Evolutionary conservation across 1,140 invertebrate species (phyloP).

Genomic region (Bursaphelenchus mucronatus): DNA sequence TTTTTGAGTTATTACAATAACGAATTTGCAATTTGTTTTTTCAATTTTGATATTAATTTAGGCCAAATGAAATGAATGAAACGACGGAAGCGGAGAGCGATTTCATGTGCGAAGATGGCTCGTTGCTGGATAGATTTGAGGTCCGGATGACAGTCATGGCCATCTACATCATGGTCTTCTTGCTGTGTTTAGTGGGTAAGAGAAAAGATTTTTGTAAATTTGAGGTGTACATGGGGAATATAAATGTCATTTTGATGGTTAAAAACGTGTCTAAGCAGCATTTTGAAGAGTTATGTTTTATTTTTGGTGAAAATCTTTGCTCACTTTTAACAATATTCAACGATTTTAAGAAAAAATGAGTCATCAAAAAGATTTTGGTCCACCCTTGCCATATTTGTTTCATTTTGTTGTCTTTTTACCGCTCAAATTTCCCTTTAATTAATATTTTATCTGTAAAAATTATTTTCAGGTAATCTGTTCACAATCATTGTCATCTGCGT

Average conservation of each 20-base stretch:
- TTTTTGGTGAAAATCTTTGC: too few species aligned
- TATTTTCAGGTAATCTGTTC: slow-evolving; percentile 42
- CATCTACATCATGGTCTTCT: slow-evolving; percentile 38
- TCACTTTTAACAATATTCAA: too few species aligned
- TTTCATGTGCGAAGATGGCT: slow-evolving; percentile 23
- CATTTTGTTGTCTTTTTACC: too few species aligned
- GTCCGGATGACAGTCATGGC: slow-evolving; percentile 31
- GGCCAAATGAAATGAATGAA: too few species aligned
- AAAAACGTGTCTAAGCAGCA: not conserved
- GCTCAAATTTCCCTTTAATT: not conserved
- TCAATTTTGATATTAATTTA: too few species aligned
- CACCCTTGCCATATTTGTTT: too few species aligned
- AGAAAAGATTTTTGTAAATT: slow-evolving; percentile 12
- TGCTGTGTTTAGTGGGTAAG: slow-evolving; percentile 35
- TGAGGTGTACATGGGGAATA: not conserved
- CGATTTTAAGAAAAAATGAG: too few species aligned
- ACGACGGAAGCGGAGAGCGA: not conserved
- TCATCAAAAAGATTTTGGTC: too few species aligned
- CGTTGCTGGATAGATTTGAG: slow-evolving; percentile 31
- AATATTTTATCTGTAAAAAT: not conserved
- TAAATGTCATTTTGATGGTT: not conserved
- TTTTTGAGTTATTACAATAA: too few species aligned
- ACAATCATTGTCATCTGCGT: slow-evolving; percentile 38
- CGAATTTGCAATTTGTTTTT: too few species aligned
- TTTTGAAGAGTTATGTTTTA: not conserved